Base-by-base conservation (phyloP, 2,888 invertebrate genomes). In the Thumatha senex region DNA sequence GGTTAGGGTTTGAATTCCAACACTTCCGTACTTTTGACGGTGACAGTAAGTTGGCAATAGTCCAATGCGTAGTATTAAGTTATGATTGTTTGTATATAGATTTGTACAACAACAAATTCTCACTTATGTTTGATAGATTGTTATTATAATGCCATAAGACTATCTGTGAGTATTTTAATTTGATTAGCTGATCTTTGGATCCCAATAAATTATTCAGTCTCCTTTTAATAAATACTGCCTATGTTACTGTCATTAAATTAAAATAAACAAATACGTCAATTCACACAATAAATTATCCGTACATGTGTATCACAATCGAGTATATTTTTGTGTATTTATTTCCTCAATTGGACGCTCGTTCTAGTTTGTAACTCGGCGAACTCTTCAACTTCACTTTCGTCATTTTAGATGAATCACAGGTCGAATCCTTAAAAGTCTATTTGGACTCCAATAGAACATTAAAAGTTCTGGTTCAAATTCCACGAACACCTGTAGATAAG, bases 311-410 rank as follows among this genome's bases (percentile, higher is more conserved):
- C 67, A 59, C 67, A 65, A 67, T 67, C 49, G 64, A 65, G 68
- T 68, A 70, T 69, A 74, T 73, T 74, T 70, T 69, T 76, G 73
- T 76, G 74, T 67, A 74, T 38, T 24, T 76, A 77, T 81, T 85
- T 83, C 80, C 84, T 82, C 66, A 75, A 74, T 61, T 50, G 44
- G 54, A 67, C 67, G 70, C 66, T 71, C 63, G 74, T 74, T 76
- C 69, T 74, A 73, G 61, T 74, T 72, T 63, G 71, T 71, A 63
- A 75, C 74, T 70, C 71, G 63, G 75, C 70, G 64, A 76, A 73
- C 78, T 79, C 76, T 91, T 91, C 85, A 90, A 85, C 82, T 89
- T 91, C 72, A 90, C 90, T 90, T 89, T 91, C 87, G 91, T 85
- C 91, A 90, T 91, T 88, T 87, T 90, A 83, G 72, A 80, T 91